Conservation (phyloP, 2,888 invertebrate species). For the Scrobipalpa costella region DNA sequence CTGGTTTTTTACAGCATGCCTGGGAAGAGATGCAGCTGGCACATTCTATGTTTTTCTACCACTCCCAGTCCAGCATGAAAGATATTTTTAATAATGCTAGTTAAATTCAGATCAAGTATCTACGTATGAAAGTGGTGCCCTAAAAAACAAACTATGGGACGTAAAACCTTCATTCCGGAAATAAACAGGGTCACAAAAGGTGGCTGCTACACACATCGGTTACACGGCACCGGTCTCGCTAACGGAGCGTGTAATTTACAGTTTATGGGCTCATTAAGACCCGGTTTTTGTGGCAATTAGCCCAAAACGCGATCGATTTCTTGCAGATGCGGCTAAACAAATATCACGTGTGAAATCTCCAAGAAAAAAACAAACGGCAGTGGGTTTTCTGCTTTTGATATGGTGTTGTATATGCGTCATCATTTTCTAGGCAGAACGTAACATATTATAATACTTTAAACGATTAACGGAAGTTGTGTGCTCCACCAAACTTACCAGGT, state of each 20-base stretch:
- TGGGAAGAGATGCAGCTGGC: too few species aligned
- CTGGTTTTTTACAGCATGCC: too few species aligned
- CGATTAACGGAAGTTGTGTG: too few species aligned
- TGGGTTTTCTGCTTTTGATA: too few species aligned
- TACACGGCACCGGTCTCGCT: constrained; percentile 18
- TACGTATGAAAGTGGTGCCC: not conserved
- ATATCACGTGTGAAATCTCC: constrained; percentile 41
- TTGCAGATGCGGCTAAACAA: constrained; percentile 58
- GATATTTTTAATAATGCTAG: too few species aligned
- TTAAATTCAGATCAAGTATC: too few species aligned
- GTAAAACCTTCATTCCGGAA: not conserved
- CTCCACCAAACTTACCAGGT: too few species aligned
- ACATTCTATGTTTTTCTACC: too few species aligned
- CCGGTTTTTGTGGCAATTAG: constrained; percentile 73
- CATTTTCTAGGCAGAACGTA: too few species aligned
- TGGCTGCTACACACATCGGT: constrained; percentile 1
- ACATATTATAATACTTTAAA: too few species aligned
- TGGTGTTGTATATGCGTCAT: too few species aligned
- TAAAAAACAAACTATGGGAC: not conserved
- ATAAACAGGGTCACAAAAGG: constrained; percentile 8
- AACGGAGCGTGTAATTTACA: constrained; percentile 69
- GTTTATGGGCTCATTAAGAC: constrained; percentile 73
- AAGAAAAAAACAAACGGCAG: not conserved
- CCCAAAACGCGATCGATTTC: constrained; percentile 71
- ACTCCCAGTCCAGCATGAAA: too few species aligned